These are phyloP conservation scores for Synanthedon formicaeformis DNA, from an alignment of 2,888 invertebrate genomes.

Conservation along the genomic window DNA sequence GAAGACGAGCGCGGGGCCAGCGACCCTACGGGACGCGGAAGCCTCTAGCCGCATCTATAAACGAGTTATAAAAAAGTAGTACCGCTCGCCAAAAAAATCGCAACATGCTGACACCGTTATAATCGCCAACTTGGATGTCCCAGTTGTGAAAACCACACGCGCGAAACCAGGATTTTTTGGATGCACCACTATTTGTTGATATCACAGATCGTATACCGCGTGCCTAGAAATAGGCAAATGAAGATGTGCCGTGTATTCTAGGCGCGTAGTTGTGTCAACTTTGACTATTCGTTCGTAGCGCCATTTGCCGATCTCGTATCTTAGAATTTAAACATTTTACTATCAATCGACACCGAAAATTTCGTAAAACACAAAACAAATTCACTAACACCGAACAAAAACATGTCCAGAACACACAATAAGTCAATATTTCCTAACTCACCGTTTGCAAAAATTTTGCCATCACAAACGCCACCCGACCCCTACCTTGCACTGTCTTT, in stretches of 20 bases:
- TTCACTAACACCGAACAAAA: constrained; percentile 54
- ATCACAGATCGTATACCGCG: constrained; percentile 51
- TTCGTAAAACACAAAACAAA: constrained; percentile 45
- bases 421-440: constrained; percentile 72
- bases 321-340: constrained; percentile 55
- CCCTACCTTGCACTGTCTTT: constrained; percentile 81
- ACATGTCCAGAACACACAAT: constrained; percentile 40
- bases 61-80: constrained; percentile 71
- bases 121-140: constrained; percentile 71
- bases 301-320: constrained; percentile 68
- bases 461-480: constrained; percentile 84
- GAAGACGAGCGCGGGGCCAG: constrained; percentile 64
- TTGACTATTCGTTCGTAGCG: constrained; percentile 69
- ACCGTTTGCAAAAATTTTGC: constrained; percentile 83
- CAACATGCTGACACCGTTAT: constrained; percentile 73
- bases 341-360: constrained; percentile 54
- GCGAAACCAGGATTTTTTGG: constrained; percentile 49
- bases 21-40: constrained; percentile 71
- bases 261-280: constrained; percentile 71
- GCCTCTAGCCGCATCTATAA: constrained; percentile 69
- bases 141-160: constrained; percentile 62
- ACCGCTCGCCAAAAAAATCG: constrained; percentile 72
- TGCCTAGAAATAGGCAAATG: constrained; percentile 48
- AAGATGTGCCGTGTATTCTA: constrained; percentile 56
- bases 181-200: constrained; percentile 60